phyloP scores from a whole-genome alignment of 2,797 vertebrate species.

The Macropus fuliginosus region DNA sequence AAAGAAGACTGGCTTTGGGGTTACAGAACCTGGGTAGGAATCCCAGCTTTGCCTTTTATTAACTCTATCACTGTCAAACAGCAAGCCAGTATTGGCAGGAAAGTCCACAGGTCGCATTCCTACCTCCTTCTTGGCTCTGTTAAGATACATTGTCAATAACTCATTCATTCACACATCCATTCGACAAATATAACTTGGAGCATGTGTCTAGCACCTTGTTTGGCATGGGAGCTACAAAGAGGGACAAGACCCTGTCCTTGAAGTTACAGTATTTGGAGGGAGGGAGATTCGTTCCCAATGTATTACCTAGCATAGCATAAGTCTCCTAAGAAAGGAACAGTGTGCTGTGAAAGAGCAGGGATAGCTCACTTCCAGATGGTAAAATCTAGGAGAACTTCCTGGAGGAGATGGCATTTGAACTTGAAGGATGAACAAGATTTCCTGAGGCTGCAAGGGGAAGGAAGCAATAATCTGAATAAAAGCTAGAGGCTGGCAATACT shows the following conservation, averaged over 20 bases:
- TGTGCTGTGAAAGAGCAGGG: neutral
- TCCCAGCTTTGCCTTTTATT: constrained; percentile 3
- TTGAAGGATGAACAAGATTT: neutral
- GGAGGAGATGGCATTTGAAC: neutral
- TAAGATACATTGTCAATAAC: neutral
- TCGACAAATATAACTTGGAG: neutral
- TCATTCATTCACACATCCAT: neutral
- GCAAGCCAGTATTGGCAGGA: neutral
- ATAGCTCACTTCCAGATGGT: neutral
- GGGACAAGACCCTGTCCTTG: neutral
- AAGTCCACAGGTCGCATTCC: neutral
- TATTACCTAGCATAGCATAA: neutral
- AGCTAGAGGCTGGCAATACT: neutral
- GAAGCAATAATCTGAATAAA: no score
- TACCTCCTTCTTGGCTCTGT: neutral
- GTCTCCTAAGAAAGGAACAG: neutral
- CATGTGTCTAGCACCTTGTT: neutral
- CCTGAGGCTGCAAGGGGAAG: neutral
- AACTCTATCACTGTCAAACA: neutral
- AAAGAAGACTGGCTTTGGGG: neutral
- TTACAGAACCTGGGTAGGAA: neutral
- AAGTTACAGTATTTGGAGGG: neutral
- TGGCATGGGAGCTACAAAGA: neutral
- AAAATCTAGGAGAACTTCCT: neutral
- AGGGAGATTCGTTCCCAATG: neutral